Conservation (phyloP, 2,113 vertebrate species). For the Corythoichthys haematopterus region DNA sequence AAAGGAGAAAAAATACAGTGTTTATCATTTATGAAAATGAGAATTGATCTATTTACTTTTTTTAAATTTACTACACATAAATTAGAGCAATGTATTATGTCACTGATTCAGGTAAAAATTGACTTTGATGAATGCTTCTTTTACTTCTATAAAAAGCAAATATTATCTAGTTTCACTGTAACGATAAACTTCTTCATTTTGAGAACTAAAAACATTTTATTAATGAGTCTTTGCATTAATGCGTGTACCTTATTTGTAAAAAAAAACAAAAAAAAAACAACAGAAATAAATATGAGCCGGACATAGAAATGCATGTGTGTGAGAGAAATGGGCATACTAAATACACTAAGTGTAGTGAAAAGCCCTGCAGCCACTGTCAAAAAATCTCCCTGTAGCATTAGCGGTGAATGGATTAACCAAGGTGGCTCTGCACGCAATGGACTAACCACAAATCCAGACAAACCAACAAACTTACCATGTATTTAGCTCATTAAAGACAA, state of each 20-base stretch:
- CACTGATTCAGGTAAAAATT: too few species aligned
- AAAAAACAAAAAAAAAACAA: not conserved
- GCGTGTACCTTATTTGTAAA: too few species aligned
- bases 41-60: too few species aligned
- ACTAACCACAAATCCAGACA: conserved; percentile 22
- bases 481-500: conserved; percentile 12
- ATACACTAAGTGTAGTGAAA: conserved; percentile 39
- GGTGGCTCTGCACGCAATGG: conserved; percentile 43
- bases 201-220: not conserved
- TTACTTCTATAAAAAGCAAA: too few species aligned
- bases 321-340: conserved; percentile 46
- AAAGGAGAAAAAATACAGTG: too few species aligned
- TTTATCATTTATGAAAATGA: too few species aligned
- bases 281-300: not conserved
- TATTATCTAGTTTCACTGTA: not conserved
- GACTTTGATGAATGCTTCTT: too few species aligned
- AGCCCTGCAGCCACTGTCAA: conserved; percentile 64
- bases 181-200: not conserved
- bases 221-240: not conserved
- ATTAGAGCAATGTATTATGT: too few species aligned
- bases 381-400: conserved; percentile 54
- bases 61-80: too few species aligned
- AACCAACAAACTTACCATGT: conserved; percentile 5
- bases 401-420: conserved; percentile 45
- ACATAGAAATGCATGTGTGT: conserved; percentile 8